A percentile compares a stretch with the other conserved stretches of the same genome.
These are phyloP conservation scores for Drosophila murphyi DNA, from an alignment of 1,140 invertebrate genomes.

Conservation along the genomic window DNA sequence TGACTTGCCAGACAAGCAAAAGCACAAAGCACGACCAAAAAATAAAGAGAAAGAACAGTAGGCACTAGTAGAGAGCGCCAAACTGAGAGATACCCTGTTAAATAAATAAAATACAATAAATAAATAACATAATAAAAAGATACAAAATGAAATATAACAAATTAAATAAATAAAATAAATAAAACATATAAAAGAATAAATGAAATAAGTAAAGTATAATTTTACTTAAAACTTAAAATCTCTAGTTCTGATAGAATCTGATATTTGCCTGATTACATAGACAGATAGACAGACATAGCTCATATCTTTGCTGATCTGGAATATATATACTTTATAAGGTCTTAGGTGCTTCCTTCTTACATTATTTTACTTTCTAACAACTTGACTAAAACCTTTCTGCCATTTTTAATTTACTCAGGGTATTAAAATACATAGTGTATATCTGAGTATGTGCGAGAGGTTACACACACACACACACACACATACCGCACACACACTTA, in stretches of 20 bases:
- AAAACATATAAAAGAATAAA: too few species aligned
- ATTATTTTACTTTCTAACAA: background rate
- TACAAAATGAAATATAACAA: too few species aligned
- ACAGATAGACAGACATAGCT: too few species aligned
- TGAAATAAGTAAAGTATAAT: too few species aligned
- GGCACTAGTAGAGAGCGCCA: slow-evolving; percentile 26
- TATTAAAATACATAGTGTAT: slow-evolving; percentile 13
- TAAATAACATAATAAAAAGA: background rate
- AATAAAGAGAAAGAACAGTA: slow-evolving; percentile 28
- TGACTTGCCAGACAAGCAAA: slow-evolving; percentile 61
- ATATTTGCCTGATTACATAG: too few species aligned
- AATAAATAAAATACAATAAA: slow-evolving; percentile 35
- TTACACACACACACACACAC: background rate
- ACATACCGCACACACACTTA: background rate
- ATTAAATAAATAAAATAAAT: too few species aligned
- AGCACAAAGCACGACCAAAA: slow-evolving; percentile 16
- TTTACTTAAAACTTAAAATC: too few species aligned
- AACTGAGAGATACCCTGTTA: too few species aligned
- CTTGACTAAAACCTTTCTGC: background rate
- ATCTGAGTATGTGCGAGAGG: background rate
- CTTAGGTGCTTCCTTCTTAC: too few species aligned
- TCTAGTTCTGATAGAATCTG: too few species aligned
- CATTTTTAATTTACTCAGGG: background rate
- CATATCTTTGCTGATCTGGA: too few species aligned
- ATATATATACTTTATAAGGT: background rate